Evolutionary conservation across 2,113 vertebrate genomes (phyloP), one percentile per base, ranked within the genome.

Genomic region (Penelope pileata): DNA sequence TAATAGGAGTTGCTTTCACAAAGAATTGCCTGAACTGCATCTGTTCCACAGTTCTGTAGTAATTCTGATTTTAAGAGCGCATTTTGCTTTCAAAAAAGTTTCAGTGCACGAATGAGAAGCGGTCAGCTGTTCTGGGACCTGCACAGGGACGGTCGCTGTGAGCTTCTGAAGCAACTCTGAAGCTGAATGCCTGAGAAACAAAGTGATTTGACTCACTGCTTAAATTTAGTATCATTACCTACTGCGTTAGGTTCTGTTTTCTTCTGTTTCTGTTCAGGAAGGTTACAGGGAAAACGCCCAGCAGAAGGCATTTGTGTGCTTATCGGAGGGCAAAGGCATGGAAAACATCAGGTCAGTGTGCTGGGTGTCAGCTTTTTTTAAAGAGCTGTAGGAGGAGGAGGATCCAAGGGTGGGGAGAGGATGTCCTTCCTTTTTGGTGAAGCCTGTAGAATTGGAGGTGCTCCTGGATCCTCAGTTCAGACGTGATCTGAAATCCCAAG

Each of bases 161-260:
- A 66, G 69, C 34, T 63, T 81, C 47, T 93, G 68, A 77, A 72
- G 17, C 30, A 5, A 40, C 58, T 88, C 14, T 40, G 18, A 48
- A 88, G 68, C 75, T 67, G 83, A 79, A 86, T 1, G 83, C 73
- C 76, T 68, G 76, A 81, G 84, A 73, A 96, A 83, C 73, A 82
- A 84, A 93, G 82, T 69, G 45, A 77, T 86, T 96, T 94, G 89
- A 93, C 88, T 95, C 90, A 85, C 26, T 68, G 78, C 70, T 95
- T 96, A 94, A 96, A 96, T 96, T 96, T 97, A 96, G 94, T 83
- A 90, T 72, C 94, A 93, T 95, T 96, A 96, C 87, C 76, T 90
- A 86, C 62, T 90, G 70, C 83, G 34, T 53, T n/a, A 45, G 79
- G 88, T 77, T 95, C 86, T 4, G 12, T 96, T 94, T 96, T 93